Evolutionary conservation across 2,113 vertebrate genomes (phyloP), one percentile per base, ranked within the genome.

Genomic region (Aramus guarauna): DNA sequence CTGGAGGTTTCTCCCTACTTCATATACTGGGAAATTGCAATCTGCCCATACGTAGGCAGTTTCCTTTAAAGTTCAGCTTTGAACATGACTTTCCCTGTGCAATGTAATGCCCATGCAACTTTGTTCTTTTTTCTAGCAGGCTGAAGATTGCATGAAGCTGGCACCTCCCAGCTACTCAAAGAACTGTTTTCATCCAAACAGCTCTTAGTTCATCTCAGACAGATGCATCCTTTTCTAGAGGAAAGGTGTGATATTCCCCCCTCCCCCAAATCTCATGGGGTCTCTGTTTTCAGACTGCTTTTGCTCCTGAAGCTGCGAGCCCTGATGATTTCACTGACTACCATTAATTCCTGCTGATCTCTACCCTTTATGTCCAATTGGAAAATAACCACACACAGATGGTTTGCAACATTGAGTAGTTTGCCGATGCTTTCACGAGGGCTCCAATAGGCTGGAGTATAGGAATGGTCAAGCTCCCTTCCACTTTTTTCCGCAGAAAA

Each of bases 181-280:
- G 2, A 41, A 47, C 45, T 80, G 30, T 50, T 84, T 90, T 84
- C 68, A 69, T 73, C 29, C 52, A 43, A 77, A 68, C 48, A 27
- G 60, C 1, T 66, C 66, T 58, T 45, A 37, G 27, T 59, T 87
- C 27, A 36, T 89, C 62, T 67, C 30, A 36, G 22, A 32, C 37
- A 89, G 74, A 62, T 6, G 24, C 15, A 24, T 77, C 15, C 17
- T 69, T 69, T 84, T 84, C 21, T 78, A 16, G 47, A 85, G 71
- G 59, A 67, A 74, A 23, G 17, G 7, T 1, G 1, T 53, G 48
- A 39, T 53, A 12, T 22, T 7, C 9, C 24, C 18, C 18, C 29
- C 16, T 4, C 3, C 9, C 20, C 5, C 13, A 12, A 1, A 59
- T 32, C n/a, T 67, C 29, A 15, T 1, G 8, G 6, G 1, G 7